Base-by-base conservation (phyloP, 1,140 invertebrate genomes). In the Episyrphus balteatus region DNA sequence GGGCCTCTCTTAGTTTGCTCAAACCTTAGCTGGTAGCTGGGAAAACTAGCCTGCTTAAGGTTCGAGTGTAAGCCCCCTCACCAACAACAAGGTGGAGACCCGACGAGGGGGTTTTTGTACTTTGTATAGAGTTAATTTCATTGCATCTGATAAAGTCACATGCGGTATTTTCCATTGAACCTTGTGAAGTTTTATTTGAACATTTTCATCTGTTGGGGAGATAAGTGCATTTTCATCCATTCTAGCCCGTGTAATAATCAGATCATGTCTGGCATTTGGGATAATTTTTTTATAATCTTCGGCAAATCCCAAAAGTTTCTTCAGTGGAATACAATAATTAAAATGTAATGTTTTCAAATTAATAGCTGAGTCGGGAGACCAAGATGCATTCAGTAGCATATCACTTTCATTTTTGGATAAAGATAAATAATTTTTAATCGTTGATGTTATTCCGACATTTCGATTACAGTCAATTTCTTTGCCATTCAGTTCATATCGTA, bases 251-350 rank as follows among this genome's bases (percentile, higher is more conserved):
- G 62, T 61, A 17, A 73, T 50, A 55, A 73, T 59, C 13, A 73
- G 45, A 55, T 73, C 68, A 55, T 71, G 69, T 55, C 69, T 68
- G 43, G 54, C 56, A 52, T 73, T 72, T 6, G 70, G 41, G n/a
- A 73, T 52, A 37, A 74, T 63, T 58, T 66, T 65, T 44, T 56
- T 54, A 58, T 70, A 74, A 55, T 73, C 70, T 56, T 74, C 68
- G 39, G 64, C 64, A n/a, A n/a, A n/a, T n/a, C n/a, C n/a, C n/a
- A n/a, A n/a, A n/a, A n/a, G n/a, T n/a, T n/a, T n/a, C n/a, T 53
- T 62, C 14, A 73, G 42, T 8, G 70, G 69, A 36, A 74, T 55
- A 26, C 53, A 54, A 26, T 63, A 54, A 46, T 66, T 56, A 46
- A 71, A 71, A 41, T 62, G 51, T 9, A 17, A 44, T 34, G 40